Evolutionary conservation across 2,888 invertebrate genomes (phyloP).

Genomic region (Drosophila meridiana): DNA sequence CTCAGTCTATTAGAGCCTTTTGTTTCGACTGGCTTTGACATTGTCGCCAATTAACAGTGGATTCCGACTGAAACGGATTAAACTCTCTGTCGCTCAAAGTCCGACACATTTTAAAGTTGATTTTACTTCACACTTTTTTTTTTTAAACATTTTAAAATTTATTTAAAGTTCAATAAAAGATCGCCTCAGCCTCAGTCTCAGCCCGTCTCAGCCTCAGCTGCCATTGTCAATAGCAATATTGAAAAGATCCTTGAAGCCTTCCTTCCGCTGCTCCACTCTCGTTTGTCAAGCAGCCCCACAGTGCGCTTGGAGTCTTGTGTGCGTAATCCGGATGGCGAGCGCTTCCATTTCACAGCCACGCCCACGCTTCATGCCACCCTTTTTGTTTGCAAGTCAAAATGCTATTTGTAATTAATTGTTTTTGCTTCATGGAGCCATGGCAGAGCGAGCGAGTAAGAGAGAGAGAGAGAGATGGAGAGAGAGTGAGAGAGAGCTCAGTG

Average conservation of each 20-base stretch:
- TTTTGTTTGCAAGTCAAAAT: conserved; percentile 80
- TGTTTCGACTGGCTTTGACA: conserved; percentile 55
- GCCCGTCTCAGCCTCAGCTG: background rate
- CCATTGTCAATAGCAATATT: conserved; percentile 12
- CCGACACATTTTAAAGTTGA: background rate
- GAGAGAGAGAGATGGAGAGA: conserved; percentile 6
- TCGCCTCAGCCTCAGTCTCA: background rate
- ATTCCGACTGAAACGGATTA: conserved; percentile 13
- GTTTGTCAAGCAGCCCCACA: conserved; percentile 24
- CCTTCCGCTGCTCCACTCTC: conserved; percentile 5
- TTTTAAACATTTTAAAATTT: background rate
- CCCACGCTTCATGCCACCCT: conserved; percentile 31
- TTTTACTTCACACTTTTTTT: background rate
- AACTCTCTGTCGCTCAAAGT: conserved; percentile 4
- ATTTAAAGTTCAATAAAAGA: background rate
- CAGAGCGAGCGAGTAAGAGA: conserved; percentile 10
- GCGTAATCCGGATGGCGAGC: conserved; percentile 42
- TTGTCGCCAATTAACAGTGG: conserved; percentile 71
- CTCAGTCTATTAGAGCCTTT: conserved; percentile 52
- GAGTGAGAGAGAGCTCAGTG: conserved; percentile 51
- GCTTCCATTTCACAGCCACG: conserved; percentile 14
- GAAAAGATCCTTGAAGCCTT: conserved; percentile 29
- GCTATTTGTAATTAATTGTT: conserved; percentile 81
- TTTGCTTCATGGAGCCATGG: conserved; percentile 67
- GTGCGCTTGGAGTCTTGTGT: conserved; percentile 38